Percentiles rank a stretch among this genome's conserved stretches.
These are phyloP conservation scores for Pseudochirops cupreus DNA, from an alignment of 2,797 vertebrate genomes.

Conservation along the genomic window DNA sequence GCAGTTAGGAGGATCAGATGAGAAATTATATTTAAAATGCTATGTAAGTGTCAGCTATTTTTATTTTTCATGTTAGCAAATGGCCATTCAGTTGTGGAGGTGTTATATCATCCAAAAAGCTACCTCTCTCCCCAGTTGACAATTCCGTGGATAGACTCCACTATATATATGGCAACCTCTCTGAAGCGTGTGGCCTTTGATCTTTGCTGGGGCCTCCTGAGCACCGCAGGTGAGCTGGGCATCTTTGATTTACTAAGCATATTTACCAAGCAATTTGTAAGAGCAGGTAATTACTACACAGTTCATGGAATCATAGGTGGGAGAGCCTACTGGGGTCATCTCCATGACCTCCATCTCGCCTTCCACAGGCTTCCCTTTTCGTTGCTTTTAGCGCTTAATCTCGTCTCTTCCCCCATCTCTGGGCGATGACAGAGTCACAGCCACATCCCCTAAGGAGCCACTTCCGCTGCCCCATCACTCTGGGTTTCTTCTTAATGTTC, in stretches of 20 bases:
- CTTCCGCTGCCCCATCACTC: background rate
- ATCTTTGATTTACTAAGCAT: slow-evolving; percentile 69
- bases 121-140: background rate
- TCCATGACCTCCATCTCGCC: slow-evolving; percentile 45
- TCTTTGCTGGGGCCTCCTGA: background rate
- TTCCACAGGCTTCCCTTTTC: fast-evolving
- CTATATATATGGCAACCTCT: background rate
- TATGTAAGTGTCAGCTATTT: background rate
- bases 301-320: slow-evolving; percentile 59
- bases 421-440: fast-evolving
- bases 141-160: background rate
- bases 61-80: background rate
- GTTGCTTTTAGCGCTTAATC: slow-evolving; percentile 32
- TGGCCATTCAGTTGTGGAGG: slow-evolving; percentile 1
- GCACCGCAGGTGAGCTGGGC: background rate
- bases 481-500: background rate
- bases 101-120: background rate
- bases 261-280: slow-evolving; percentile 75
- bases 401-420: background rate
- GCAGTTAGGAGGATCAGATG: background rate
- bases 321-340: slow-evolving; percentile 42
- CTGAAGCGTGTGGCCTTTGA: background rate
- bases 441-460: fast-evolving
- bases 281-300: slow-evolving; percentile 67
- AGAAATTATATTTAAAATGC: background rate